Percentiles rank a stretch among this genome's conserved stretches.
phyloP scores from a whole-genome alignment of 1,140 invertebrate species.

The Eupeodes corollae region DNA sequence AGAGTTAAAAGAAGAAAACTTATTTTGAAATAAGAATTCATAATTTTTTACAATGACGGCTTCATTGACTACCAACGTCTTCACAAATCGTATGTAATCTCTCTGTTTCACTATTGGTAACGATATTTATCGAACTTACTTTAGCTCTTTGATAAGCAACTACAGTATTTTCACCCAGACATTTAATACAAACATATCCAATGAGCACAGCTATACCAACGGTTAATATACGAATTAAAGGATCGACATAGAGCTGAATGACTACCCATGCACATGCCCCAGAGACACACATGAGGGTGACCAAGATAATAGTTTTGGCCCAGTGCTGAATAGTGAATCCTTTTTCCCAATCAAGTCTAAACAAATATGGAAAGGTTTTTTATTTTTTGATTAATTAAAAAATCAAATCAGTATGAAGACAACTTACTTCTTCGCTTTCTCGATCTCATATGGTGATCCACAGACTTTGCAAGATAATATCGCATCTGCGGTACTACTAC shows the following conservation, averaged over 20 bases:
- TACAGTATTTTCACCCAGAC: conserved; percentile 73
- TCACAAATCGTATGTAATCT: conserved; percentile 35
- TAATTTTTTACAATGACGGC: background rate
- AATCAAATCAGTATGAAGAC: background rate
- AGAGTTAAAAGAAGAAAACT: background rate
- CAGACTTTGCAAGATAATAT: conserved; percentile 69
- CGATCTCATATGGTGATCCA: conserved; percentile 60
- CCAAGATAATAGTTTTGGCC: conserved; percentile 50
- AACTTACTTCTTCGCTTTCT: conserved; percentile 49
- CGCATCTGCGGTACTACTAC: conserved; percentile 42
- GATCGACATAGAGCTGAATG: conserved; percentile 66
- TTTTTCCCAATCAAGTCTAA: conserved; percentile 63
- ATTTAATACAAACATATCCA: conserved; percentile 72
- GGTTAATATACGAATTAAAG: conserved; percentile 63
- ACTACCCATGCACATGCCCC: conserved; percentile 68
- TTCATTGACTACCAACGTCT: conserved; percentile 10
- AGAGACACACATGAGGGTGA: conserved; percentile 63
- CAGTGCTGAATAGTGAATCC: conserved; percentile 71
- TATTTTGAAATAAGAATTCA: no score
- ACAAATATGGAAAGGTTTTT: conserved; percentile 1
- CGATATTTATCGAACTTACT: conserved; percentile 75
- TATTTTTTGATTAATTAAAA: background rate
- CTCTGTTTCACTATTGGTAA: conserved; percentile 38
- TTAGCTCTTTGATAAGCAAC: conserved; percentile 78
- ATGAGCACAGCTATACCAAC: conserved; percentile 69